Percentiles rank a stretch among this genome's conserved stretches.
Conservation (phyloP, 2,113 vertebrate species). For the Gadus chalcogrammus region DNA sequence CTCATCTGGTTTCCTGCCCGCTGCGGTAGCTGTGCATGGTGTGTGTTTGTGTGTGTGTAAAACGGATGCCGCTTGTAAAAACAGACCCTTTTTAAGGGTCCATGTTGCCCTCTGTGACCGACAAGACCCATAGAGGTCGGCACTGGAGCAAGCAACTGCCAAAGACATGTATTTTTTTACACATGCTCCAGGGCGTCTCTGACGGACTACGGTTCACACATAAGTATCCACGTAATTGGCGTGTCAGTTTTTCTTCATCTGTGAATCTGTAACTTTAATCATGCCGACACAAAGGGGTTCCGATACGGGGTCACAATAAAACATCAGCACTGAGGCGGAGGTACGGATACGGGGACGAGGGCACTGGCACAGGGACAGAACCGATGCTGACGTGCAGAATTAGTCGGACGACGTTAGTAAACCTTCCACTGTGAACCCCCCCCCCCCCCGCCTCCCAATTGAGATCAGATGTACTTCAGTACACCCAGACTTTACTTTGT, state of each 20-base stretch:
- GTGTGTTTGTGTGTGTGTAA: not conserved
- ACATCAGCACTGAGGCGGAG: constrained; percentile 8
- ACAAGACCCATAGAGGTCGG: too few relatives aligned
- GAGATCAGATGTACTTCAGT: too few relatives aligned
- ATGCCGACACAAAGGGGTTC: not conserved
- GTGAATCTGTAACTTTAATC: too few relatives aligned
- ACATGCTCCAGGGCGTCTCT: too few relatives aligned
- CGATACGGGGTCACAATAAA: not conserved
- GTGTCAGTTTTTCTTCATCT: too few relatives aligned
- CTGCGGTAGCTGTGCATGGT: constrained; percentile 3
- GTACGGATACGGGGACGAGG: constrained; percentile 10
- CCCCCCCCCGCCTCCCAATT: not conserved
- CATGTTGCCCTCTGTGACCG: too few relatives aligned
- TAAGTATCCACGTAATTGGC: too few relatives aligned
- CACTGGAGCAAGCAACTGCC: too few relatives aligned
- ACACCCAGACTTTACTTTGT: too few relatives aligned
- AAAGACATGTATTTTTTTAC: too few relatives aligned
- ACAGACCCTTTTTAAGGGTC: constrained; percentile 34
- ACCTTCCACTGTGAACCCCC: constrained; percentile 3
- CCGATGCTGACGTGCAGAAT: not conserved
- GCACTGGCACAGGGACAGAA: constrained; percentile 12
- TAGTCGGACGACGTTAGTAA: constrained; percentile 5
- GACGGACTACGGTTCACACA: too few relatives aligned
- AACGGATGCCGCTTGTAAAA: constrained; percentile 61
- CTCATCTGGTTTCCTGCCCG: constrained; percentile 38